Percentiles rank a stretch among this genome's conserved stretches.
These are phyloP conservation scores for Chloroclystis v-ata DNA, from an alignment of 2,888 invertebrate genomes.

Conservation along the genomic window DNA sequence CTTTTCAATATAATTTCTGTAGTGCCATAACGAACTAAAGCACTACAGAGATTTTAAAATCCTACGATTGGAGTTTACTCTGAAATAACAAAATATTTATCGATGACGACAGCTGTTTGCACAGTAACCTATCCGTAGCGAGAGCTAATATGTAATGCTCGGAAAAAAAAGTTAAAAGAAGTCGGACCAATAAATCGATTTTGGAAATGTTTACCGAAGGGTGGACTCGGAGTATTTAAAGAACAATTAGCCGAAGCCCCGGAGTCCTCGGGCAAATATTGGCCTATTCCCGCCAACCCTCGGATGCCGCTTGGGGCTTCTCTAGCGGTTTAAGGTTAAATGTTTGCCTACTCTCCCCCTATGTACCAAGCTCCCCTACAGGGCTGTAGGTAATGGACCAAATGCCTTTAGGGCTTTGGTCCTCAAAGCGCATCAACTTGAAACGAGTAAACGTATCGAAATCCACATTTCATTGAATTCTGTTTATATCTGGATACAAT, in stretches of 20 bases:
- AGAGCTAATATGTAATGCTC: conserved; percentile 38
- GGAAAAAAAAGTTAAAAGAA: conserved; percentile 54
- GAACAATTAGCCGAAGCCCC: conserved; percentile 75
- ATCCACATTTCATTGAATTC: no score
- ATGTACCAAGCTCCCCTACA: conserved; percentile 56
- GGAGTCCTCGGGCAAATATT: conserved; percentile 72
- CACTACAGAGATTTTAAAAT: no score
- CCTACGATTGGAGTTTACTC: conserved; percentile 11
- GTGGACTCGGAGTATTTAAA: conserved; percentile 71
- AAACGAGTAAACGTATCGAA: no score
- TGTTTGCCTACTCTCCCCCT: conserved; percentile 66
- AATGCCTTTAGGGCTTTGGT: conserved; percentile 2
- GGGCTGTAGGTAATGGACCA: conserved; percentile 38
- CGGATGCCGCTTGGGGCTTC: conserved; percentile 64
- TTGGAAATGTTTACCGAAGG: conserved; percentile 67
- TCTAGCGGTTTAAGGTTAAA: conserved; percentile 63
- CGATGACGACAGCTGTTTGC: conserved; percentile 48
- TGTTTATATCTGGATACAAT: no score
- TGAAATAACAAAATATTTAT: conserved; percentile 45
- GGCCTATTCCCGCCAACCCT: conserved; percentile 75
- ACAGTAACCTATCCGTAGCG: conserved; percentile 48
- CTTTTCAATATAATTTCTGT: no score
- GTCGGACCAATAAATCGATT: conserved; percentile 69
- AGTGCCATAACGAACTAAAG: no score
- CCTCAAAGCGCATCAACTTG: not conserved